phyloP scores from a whole-genome alignment of 2,797 vertebrate genomes.

The Xenops minutus region DNA sequence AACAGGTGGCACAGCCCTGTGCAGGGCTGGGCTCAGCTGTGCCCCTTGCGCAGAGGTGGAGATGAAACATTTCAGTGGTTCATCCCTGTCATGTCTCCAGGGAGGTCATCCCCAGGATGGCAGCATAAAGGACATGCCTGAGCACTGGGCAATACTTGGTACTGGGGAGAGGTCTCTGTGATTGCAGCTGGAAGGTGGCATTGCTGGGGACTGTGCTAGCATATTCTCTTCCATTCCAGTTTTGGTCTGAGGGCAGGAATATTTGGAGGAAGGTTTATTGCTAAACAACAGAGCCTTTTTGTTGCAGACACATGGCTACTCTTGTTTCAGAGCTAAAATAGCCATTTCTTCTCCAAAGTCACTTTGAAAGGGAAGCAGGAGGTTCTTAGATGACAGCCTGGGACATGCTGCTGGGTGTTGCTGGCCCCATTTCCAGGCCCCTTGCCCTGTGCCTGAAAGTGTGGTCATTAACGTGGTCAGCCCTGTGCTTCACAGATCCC shows the following conservation, averaged over 20 bases:
- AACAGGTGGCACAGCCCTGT: not conserved
- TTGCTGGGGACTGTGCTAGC: not conserved
- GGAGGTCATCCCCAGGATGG: not conserved
- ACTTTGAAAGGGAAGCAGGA: not conserved
- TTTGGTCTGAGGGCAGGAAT: not conserved
- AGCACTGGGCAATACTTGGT: not conserved
- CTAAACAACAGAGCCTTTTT: slow-evolving; percentile 16
- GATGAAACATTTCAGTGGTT: rapidly evolving
- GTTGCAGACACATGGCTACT: not conserved
- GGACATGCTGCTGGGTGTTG: not conserved
- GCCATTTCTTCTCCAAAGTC: not conserved
- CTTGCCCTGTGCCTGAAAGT: not conserved
- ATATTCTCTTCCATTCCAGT: not conserved
- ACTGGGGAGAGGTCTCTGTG: not conserved
- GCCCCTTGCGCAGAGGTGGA: not conserved
- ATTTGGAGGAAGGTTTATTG: not conserved
- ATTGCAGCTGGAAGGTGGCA: not conserved
- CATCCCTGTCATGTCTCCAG: not conserved
- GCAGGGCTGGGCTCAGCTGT: not conserved
- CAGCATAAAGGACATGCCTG: not conserved
- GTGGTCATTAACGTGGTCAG: rapidly evolving
- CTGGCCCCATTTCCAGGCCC: not conserved
- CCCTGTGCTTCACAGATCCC: not conserved
- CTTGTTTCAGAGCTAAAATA: not conserved
- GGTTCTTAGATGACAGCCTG: not conserved